Conservation (phyloP, 2,797 vertebrate genomes). For the Melanogrammus aeglefinus region DNA sequence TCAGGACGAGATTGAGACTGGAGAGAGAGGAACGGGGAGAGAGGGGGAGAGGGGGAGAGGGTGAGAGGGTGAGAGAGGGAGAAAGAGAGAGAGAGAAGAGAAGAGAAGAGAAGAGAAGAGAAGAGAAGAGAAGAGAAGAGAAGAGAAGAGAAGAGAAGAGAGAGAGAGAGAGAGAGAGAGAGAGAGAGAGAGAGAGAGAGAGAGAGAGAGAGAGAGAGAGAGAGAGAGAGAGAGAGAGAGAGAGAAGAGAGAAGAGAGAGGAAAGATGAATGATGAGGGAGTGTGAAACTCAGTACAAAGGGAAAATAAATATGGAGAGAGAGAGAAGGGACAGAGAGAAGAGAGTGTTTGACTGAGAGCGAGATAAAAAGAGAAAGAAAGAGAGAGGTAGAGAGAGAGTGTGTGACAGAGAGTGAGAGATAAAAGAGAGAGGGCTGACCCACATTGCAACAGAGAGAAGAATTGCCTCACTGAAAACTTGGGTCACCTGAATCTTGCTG, state of each 20-base stretch:
- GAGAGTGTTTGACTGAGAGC: conserved; percentile 6
- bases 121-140: background rate
- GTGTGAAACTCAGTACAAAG: conserved; percentile 18
- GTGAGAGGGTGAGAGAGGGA: background rate
- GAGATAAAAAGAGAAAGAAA: conserved; percentile 27
- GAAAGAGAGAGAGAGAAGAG: background rate
- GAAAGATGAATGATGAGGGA: conserved; percentile 15
- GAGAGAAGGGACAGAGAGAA: conserved; percentile 11
- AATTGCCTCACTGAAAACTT: conserved; percentile 62
- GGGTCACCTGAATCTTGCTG: conserved; percentile 72
- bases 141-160: conserved; percentile 4
- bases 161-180: conserved; percentile 9
- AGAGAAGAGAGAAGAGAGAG: conserved; percentile 8
- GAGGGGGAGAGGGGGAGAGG: conserved; percentile 6
- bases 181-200: conserved; percentile 9
- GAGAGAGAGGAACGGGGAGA: conserved; percentile 5
- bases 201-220: background rate
- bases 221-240: background rate
- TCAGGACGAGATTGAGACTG: background rate
- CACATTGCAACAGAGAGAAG: conserved; percentile 61
- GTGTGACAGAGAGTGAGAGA: conserved; percentile 6
- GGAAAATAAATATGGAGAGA: conserved; percentile 21
- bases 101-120: conserved; percentile 11
- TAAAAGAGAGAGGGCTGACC: conserved; percentile 46
- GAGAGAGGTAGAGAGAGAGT: conserved; percentile 2